Percentiles rank a stretch among this genome's conserved stretches.
Conservation (phyloP, 2,888 invertebrate genomes). For the Philopedon plagiatum region DNA sequence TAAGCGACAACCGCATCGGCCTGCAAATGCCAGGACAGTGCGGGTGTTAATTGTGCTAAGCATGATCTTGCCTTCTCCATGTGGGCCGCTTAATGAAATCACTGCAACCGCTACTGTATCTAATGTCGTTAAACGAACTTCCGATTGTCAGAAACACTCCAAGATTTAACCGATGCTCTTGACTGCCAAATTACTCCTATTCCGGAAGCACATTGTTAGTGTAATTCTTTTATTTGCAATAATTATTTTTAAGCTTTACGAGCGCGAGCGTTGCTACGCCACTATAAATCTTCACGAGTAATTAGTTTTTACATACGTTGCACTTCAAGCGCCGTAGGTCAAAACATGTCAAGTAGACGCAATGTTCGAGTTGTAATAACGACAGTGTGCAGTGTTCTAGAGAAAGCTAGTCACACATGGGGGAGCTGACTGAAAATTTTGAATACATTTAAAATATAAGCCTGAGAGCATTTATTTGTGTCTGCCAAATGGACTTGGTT, state of each 20-base stretch:
- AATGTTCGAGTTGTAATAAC: slow-evolving; percentile 16
- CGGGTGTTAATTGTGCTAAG: slow-evolving; percentile 54
- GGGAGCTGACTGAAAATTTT: background rate
- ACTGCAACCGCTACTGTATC: slow-evolving; percentile 39
- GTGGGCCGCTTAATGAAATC: slow-evolving; percentile 52
- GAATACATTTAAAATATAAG: slow-evolving; percentile 9
- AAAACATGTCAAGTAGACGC: slow-evolving; percentile 26
- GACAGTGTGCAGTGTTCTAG: slow-evolving; percentile 23
- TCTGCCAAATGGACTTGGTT: too few relatives aligned
- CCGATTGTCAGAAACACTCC: slow-evolving; percentile 39
- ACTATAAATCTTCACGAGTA: slow-evolving; percentile 46
- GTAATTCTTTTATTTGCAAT: slow-evolving; percentile 41
- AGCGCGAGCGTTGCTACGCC: slow-evolving; percentile 26
- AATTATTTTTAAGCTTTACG: slow-evolving; percentile 45
- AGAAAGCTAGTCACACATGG: slow-evolving; percentile 15
- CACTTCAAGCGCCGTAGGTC: slow-evolving; percentile 34
- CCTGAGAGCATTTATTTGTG: background rate
- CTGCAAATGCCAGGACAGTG: slow-evolving; percentile 46
- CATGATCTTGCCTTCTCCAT: slow-evolving; percentile 40
- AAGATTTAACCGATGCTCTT: slow-evolving; percentile 18
- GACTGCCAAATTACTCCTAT: slow-evolving; percentile 24
- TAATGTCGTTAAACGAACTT: slow-evolving; percentile 39
- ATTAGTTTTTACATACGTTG: slow-evolving; percentile 45
- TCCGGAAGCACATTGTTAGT: slow-evolving; percentile 33
- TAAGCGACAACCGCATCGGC: slow-evolving; percentile 45